Conservation (phyloP, 2,113 vertebrate species). For the Eulemur macaco region DNA sequence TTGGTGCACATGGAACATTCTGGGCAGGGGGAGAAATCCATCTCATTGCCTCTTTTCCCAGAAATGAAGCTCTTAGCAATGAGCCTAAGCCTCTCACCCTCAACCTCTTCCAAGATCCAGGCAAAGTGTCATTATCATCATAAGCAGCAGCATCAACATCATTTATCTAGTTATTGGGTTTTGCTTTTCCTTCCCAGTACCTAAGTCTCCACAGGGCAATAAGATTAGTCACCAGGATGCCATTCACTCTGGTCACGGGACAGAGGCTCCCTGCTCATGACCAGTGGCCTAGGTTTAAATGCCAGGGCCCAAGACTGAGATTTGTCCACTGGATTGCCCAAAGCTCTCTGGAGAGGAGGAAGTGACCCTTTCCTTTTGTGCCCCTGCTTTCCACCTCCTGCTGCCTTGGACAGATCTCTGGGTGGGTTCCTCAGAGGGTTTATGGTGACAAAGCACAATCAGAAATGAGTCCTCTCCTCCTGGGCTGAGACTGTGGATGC, state of each 20-base stretch:
- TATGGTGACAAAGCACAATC: not conserved
- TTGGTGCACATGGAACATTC: not conserved
- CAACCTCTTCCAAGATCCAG: not conserved
- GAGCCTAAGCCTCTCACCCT: not conserved
- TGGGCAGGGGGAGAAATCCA: not conserved
- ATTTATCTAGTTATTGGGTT: not conserved
- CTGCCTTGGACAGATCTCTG: not conserved
- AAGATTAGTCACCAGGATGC: not conserved
- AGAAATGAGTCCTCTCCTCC: not conserved
- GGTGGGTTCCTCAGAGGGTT: not conserved
- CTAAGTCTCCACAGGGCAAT: not conserved
- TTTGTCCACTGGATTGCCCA: not conserved
- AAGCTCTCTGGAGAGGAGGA: not conserved
- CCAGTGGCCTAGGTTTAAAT: not conserved
- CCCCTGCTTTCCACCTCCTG: not conserved
- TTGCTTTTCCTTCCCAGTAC: not conserved
- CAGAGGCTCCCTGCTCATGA: slow-evolving; percentile 8
- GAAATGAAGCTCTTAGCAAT: not conserved
- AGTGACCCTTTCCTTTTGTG: not conserved
- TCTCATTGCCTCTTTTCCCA: not conserved
- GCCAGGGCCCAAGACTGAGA: not conserved
- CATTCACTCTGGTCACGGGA: not conserved
- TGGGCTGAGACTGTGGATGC: not conserved
- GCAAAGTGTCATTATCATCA: not conserved
- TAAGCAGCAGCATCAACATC: not conserved